phyloP scores from a whole-genome alignment of 2,113 vertebrate species.

The Galemys pyrenaicus region DNA sequence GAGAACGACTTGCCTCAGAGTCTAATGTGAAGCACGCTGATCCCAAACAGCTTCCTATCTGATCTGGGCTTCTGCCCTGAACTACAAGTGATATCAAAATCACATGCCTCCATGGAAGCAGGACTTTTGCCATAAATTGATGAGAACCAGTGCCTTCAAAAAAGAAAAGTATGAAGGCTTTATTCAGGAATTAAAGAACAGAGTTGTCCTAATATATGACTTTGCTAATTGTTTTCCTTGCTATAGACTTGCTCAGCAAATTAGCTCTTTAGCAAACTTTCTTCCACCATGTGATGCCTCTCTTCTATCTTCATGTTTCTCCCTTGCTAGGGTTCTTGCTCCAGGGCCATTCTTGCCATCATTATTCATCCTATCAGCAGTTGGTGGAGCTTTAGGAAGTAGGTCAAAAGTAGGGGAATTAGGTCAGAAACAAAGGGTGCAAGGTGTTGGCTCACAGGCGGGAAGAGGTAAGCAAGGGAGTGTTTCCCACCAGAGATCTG shows the following conservation, averaged over 20 bases:
- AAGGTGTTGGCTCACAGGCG: not conserved
- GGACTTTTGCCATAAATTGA: not conserved
- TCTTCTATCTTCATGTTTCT: not conserved
- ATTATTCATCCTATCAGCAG: not conserved
- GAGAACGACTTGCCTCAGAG: not conserved
- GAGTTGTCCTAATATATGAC: not conserved
- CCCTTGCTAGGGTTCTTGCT: not conserved
- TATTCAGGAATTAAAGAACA: not conserved
- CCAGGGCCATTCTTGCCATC: not conserved
- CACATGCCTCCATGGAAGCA: not conserved
- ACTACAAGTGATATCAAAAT: not conserved
- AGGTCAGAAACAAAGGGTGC: not conserved
- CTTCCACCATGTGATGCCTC: accelerated
- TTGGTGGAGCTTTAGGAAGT: not conserved
- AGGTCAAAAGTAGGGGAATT: not conserved
- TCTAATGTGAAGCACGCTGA: not conserved
- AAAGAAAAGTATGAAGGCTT: not conserved
- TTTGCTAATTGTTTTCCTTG: not conserved
- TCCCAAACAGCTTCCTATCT: not conserved
- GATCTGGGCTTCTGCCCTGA: not conserved
- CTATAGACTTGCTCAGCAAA: not conserved
- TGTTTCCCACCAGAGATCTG: not conserved
- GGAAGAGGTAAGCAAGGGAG: not conserved
- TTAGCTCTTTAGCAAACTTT: not conserved
- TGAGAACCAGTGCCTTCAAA: not conserved